Conservation (phyloP, 2,797 vertebrate genomes). For the Neosilurus hyrtlii region DNA sequence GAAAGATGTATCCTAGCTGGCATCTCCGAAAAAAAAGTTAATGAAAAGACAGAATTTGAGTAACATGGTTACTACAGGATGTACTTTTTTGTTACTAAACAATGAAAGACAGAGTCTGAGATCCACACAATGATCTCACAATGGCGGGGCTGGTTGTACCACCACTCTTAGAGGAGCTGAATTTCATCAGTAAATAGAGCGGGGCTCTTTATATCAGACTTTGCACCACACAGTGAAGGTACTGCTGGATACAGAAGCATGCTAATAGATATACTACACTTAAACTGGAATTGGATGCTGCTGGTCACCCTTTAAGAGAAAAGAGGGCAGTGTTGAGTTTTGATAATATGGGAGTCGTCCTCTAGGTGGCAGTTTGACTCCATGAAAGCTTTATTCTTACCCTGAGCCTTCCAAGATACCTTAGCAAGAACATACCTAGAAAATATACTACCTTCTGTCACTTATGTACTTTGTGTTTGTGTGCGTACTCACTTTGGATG, state of each 20-base stretch:
- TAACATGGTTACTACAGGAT: neutral
- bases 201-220: neutral
- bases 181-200: neutral
- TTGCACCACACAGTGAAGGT: neutral
- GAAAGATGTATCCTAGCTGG: neutral
- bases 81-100: neutral
- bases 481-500: too few species aligned
- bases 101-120: neutral
- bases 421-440: neutral
- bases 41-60: neutral
- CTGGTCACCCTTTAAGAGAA: constrained; percentile 9
- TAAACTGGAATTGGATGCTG: neutral
- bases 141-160: neutral
- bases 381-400: neutral
- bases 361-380: constrained; percentile 43
- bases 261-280: neutral
- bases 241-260: too few species aligned
- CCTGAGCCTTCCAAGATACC: too few species aligned
- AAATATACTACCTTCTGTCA: neutral
- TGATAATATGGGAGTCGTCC: neutral
- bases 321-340: constrained; percentile 36
- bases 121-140: neutral
- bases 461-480: too few species aligned
- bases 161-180: too few species aligned
- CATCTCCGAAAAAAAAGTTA: neutral